Base-by-base conservation (phyloP, 2,888 invertebrate species). In the Kuschelorhynchus macadamiae region DNA sequence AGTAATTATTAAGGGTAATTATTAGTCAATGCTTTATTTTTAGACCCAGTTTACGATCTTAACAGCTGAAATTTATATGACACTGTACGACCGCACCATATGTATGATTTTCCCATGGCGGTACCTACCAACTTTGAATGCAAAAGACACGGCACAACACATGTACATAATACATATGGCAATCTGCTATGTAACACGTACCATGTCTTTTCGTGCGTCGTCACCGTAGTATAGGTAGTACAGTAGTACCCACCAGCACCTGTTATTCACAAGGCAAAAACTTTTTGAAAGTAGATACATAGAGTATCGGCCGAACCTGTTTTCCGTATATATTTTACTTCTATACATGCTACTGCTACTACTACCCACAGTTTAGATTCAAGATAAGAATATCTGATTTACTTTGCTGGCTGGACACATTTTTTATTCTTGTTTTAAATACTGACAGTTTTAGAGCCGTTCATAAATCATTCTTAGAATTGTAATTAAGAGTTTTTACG, bases 241-340 rank as follows among this genome's bases (percentile, higher is more conserved):
- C 53, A 57, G 57, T 64, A 49, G 65, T 50, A 59, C 32, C 41
- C 52, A 42, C 47, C 53, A 52, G 70, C 70, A 70, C 70, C 70
- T 70, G 70, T 70, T 69, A 65, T 65, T 50, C 46, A 55, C 61
- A 30, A 66, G 65, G 70, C 70, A 55, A 70, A 70, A 70, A 55
- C 46, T 65, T 70, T 70, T 70, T 62, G 70, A 70, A 70, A 70
- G 70, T 66, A 70, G 70, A 70, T 62, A 60, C 65, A 55, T 70
- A 70, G 66, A 66, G 57, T 70, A 70, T 70, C 61, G 65, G 44
- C 41, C 25, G 57, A 70, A 70, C 70, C 70, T 70, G 70, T 70
- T 70, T 70, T 65, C 70, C 46, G 70, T 62, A 66, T 70, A 70
- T 61, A 65, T 70, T 62, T 62, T 44, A 62, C 44, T 62, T 46